Percentiles rank a stretch among this genome's conserved stretches.
Conservation (phyloP, 2,797 vertebrate genomes). For the Enteromius paludinosus region DNA sequence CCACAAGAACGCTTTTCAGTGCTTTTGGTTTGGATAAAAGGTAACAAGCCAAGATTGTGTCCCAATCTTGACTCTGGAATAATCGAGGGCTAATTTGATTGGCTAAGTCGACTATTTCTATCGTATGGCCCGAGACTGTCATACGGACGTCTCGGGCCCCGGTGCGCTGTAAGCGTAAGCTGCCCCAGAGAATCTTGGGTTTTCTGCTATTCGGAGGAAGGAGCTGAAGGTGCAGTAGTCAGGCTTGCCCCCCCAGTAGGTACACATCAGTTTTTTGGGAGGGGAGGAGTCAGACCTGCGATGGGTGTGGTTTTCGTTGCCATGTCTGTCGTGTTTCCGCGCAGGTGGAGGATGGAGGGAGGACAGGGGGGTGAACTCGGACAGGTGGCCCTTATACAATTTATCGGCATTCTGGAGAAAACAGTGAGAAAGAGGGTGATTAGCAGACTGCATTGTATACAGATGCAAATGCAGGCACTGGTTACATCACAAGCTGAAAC, state of each 20-base stretch:
- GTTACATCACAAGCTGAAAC: constrained; percentile 2
- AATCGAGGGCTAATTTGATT: constrained; percentile 15
- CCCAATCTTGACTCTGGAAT: background rate
- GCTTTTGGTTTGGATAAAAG: background rate
- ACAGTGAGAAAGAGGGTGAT: constrained; percentile 19
- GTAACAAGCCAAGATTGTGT: constrained; percentile 32
- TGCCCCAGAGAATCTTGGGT: constrained; percentile 68
- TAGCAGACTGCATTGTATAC: background rate
- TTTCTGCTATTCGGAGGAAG: constrained; percentile 76
- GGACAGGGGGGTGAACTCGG: constrained; percentile 87
- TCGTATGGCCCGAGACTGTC: constrained; percentile 38
- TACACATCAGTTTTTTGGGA: constrained; percentile 84
- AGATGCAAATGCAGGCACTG: constrained; percentile 7
- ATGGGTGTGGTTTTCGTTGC: constrained; percentile 72
- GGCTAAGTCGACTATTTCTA: constrained; percentile 11
- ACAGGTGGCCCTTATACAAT: constrained; percentile 80
- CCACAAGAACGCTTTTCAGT: constrained; percentile 5
- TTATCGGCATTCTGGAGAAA: constrained; percentile 80
- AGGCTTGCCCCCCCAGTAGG: constrained; percentile 78
- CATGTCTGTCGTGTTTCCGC: constrained; percentile 66
- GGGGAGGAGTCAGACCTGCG: constrained; percentile 80
- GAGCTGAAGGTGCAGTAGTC: constrained; percentile 84
- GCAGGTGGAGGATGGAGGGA: constrained; percentile 77
- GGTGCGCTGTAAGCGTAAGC: constrained; percentile 71
- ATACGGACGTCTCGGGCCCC: constrained; percentile 87